Conservation (phyloP, 2,113 vertebrate genomes). For the Crotophaga sulcirostris region DNA sequence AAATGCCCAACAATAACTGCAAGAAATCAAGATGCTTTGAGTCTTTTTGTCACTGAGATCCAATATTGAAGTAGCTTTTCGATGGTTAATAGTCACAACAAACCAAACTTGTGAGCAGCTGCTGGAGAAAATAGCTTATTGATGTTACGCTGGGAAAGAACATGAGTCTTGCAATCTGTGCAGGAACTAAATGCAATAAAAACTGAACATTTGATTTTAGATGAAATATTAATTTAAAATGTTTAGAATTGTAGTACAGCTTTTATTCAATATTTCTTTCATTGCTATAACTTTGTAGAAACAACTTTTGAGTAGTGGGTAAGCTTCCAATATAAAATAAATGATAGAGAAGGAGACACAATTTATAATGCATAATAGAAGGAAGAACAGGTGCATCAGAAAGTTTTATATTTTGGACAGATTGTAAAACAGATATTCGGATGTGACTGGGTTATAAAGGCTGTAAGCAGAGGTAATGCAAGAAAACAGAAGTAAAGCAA, state of each 20-base stretch:
- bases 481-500: background rate
- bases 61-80: background rate
- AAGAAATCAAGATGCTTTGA: background rate
- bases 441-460: background rate
- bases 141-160: constrained; percentile 58
- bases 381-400: constrained; percentile 47
- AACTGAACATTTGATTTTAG: constrained; percentile 59
- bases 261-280: constrained; percentile 56
- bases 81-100: constrained; percentile 22
- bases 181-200: constrained; percentile 55
- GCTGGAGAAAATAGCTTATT: constrained; percentile 69
- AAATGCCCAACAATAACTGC: background rate
- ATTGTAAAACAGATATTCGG: constrained; percentile 13
- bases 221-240: constrained; percentile 60
- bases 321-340: constrained; percentile 39
- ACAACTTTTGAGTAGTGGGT: constrained; percentile 11
- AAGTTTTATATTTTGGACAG: constrained; percentile 32
- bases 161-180: constrained; percentile 58
- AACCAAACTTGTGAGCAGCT: constrained; percentile 53
- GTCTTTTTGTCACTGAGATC: background rate
- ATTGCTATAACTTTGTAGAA: constrained; percentile 47
- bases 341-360: background rate
- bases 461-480: background rate
- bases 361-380: constrained; percentile 12
- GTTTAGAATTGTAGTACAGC: constrained; percentile 24